phyloP scores from a whole-genome alignment of 2,888 invertebrate species.

The Osmoderma eremita region DNA sequence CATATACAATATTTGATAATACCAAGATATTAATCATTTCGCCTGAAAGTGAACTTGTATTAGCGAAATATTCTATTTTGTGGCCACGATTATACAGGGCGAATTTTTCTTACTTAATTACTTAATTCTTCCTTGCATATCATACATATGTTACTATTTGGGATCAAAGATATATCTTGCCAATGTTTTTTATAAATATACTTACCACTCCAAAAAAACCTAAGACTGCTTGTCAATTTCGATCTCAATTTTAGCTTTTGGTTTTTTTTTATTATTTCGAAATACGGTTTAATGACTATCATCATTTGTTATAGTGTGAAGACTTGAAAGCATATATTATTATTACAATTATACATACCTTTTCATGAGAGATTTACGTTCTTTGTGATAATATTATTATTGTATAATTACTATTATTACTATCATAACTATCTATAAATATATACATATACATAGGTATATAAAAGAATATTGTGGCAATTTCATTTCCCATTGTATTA shows the following conservation, averaged over 20 bases:
- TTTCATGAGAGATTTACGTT: conserved; percentile 35
- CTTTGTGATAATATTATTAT: conserved; percentile 48
- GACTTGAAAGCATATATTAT: conserved; percentile 39
- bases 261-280: conserved; percentile 17
- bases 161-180: conserved; percentile 61
- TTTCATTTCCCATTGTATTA: conserved; percentile 46
- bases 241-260: conserved; percentile 54
- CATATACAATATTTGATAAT: background rate
- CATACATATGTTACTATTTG: conserved; percentile 51
- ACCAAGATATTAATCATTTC: conserved; percentile 3
- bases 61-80: conserved; percentile 36
- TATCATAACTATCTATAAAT: conserved; percentile 44
- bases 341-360: conserved; percentile 32
- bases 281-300: conserved; percentile 12
- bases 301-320: conserved; percentile 29
- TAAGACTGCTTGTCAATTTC: conserved; percentile 61
- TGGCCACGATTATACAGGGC: conserved; percentile 40
- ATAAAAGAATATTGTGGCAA: conserved; percentile 47
- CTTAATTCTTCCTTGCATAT: conserved; percentile 50
- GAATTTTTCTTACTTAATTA: conserved; percentile 26
- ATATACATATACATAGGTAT: conserved; percentile 35
- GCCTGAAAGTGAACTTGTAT: conserved; percentile 7
- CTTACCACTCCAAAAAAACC: conserved; percentile 48
- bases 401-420: conserved; percentile 24
- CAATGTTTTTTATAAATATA: conserved; percentile 54